Percentiles rank a stretch among this genome's conserved stretches.
Evolutionary conservation across 2,888 invertebrate species (phyloP).

Genomic region (Hydroisotoma schaefferi): DNA sequence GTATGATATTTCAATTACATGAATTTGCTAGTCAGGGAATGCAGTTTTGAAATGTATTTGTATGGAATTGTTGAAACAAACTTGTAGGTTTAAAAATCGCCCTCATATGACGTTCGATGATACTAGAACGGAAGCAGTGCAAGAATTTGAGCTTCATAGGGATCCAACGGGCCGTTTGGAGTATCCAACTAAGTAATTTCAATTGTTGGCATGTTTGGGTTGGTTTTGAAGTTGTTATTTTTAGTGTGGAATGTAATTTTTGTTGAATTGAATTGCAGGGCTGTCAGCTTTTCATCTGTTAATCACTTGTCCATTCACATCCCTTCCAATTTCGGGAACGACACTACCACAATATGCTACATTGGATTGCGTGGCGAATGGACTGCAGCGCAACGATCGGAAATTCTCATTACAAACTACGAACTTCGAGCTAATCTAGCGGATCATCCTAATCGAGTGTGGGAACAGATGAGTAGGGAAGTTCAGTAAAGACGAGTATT

Average conservation of each 20-base stretch:
- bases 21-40: too few relatives aligned
- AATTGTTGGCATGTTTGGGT: background rate
- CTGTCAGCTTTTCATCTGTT: constrained; percentile 86
- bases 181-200: constrained; percentile 77
- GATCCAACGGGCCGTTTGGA: constrained; percentile 77
- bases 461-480: constrained; percentile 61
- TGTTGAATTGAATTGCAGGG: constrained; percentile 58
- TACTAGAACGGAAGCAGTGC: constrained; percentile 68
- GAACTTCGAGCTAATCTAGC: constrained; percentile 78
- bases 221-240: background rate
- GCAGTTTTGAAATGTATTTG: background rate
- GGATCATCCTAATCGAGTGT: constrained; percentile 73
- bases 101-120: constrained; percentile 95
- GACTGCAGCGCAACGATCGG: constrained; percentile 75
- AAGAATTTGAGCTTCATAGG: constrained; percentile 79
- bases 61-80: background rate
- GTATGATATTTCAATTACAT: constrained; percentile 65
- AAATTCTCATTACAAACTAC: constrained; percentile 87
- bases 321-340: constrained; percentile 80
- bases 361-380: constrained; percentile 95
- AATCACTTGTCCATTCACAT: constrained; percentile 87
- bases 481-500: constrained; percentile 59
- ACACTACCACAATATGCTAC: constrained; percentile 82
- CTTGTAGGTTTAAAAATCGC: constrained; percentile 79
- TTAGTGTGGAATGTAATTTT: constrained; percentile 3